Evolutionary conservation across 2,113 vertebrate species (phyloP).

Genomic region (Camelus dromedarius): DNA sequence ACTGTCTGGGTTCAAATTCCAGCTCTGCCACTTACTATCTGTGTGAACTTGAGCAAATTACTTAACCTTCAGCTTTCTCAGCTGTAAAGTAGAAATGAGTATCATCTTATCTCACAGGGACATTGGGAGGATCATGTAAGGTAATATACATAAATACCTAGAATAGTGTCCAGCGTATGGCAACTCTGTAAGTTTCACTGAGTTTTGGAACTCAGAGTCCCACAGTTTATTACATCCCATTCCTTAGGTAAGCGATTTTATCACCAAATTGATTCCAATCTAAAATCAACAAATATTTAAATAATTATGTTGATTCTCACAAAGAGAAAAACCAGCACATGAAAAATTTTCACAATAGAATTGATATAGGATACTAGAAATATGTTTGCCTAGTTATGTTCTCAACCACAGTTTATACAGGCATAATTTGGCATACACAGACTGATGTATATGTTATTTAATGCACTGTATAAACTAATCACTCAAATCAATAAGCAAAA

Average conservation of each 20-base stretch:
- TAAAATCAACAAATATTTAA: constrained; percentile 31
- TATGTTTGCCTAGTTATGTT: background rate
- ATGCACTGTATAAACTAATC: background rate
- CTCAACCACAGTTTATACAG: background rate
- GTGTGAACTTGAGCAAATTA: background rate
- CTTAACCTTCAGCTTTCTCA: background rate
- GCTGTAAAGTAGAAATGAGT: background rate
- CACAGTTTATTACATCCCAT: background rate
- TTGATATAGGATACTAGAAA: background rate
- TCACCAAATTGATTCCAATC: background rate
- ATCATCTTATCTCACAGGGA: background rate
- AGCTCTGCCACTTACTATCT: background rate
- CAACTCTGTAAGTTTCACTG: background rate
- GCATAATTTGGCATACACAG: background rate
- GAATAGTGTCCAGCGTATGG: fast-evolving
- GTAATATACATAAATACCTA: background rate
- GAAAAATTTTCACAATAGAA: background rate
- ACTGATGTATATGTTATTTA: background rate
- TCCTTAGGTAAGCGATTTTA: background rate
- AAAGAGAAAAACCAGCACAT: background rate
- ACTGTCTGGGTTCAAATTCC: background rate
- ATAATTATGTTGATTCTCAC: background rate
- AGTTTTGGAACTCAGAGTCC: background rate
- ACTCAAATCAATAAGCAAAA: constrained; percentile 18
- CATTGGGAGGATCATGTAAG: background rate